Conservation (phyloP, 2,888 invertebrate species). For the Zygothrica quintamaculata region DNA sequence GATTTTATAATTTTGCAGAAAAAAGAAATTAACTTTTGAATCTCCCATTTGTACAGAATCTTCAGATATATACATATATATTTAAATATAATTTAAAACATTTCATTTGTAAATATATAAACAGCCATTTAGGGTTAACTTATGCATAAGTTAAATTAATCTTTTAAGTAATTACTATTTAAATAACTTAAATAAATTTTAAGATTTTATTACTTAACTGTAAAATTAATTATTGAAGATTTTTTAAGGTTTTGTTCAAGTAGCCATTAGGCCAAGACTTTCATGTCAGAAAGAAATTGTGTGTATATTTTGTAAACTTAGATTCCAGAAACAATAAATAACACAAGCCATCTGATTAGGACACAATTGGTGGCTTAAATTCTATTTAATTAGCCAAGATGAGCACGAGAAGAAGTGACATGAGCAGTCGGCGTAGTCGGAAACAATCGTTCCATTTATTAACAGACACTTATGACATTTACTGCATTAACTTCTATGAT, state of each 20-base stretch:
- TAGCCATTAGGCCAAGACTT: constrained; percentile 4
- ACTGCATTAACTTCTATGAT: constrained; percentile 72
- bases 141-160: constrained; percentile 18
- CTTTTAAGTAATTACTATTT: background rate
- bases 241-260: background rate
- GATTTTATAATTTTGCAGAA: too few relatives aligned
- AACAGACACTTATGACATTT: constrained; percentile 52
- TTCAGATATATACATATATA: constrained; percentile 24
- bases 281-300: constrained; percentile 16
- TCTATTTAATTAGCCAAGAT: background rate
- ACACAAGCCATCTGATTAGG: background rate
- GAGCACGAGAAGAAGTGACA: constrained; percentile 17
- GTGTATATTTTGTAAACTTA: constrained; percentile 33
- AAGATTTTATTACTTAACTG: constrained; percentile 1
- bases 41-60: constrained; percentile 64
- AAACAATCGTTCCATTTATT: background rate
- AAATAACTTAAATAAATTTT: constrained; percentile 16
- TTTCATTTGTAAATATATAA: constrained; percentile 53
- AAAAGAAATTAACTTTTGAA: constrained; percentile 36
- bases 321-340: constrained; percentile 22
- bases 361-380: too few relatives aligned
- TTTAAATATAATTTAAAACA: constrained; percentile 24
- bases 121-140: constrained; percentile 43
- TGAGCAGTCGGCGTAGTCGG: constrained; percentile 28
- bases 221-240: constrained; percentile 25